Percentiles rank a stretch among this genome's conserved stretches.
phyloP scores from a whole-genome alignment of 2,113 vertebrate species.

The Heterochromis multidens region DNA sequence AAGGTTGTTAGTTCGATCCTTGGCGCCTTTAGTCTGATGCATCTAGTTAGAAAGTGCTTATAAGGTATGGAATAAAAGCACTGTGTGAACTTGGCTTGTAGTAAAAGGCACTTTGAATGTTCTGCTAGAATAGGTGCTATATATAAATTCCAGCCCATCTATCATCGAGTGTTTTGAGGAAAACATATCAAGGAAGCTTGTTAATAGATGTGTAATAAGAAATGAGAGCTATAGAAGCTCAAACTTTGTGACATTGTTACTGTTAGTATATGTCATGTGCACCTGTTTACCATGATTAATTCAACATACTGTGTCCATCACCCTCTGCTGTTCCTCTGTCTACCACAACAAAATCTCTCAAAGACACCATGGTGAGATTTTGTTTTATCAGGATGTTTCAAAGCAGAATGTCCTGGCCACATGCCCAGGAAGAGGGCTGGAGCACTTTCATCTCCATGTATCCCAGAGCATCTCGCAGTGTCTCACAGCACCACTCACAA shows the following conservation, averaged over 20 bases:
- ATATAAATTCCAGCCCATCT: neutral
- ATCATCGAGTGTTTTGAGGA: neutral
- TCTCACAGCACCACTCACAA: constrained; percentile 1
- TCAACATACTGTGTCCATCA: neutral
- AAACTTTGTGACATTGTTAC: neutral
- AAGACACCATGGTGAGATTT: constrained; percentile 23
- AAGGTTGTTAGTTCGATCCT: neutral
- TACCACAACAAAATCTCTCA: constrained; percentile 18
- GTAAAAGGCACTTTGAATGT: neutral
- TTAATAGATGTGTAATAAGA: neutral
- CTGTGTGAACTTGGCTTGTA: neutral
- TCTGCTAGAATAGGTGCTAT: no score
- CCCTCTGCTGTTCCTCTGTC: neutral
- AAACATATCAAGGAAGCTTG: neutral
- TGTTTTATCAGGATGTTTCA: constrained; percentile 38
- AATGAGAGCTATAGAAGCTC: neutral
- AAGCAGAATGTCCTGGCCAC: constrained; percentile 42
- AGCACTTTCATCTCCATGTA: constrained; percentile 40
- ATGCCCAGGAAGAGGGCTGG: constrained; percentile 16
- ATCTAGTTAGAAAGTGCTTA: neutral
- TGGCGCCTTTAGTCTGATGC: neutral
- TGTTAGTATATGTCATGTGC: neutral
- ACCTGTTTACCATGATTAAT: neutral
- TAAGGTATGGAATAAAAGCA: neutral
- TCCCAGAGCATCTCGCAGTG: constrained; percentile 9